Conservation (phyloP, 1,140 invertebrate genomes). For the Nixonia krombeini region DNA sequence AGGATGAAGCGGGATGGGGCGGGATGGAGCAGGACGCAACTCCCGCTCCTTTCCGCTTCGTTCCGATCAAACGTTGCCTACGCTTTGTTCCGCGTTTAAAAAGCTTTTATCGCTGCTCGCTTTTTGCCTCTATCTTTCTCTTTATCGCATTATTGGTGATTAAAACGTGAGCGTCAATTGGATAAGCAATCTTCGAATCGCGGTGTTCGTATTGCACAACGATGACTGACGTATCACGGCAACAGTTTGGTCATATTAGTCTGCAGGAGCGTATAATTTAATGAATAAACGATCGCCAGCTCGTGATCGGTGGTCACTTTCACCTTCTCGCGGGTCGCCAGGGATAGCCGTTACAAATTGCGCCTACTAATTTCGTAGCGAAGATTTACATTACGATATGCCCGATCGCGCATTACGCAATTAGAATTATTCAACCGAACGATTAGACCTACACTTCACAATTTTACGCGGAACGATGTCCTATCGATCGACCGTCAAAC, state of each 20-base stretch:
- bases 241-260: conserved; percentile 33
- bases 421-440: too few relatives aligned
- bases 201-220: background rate
- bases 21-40: too few relatives aligned
- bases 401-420: background rate
- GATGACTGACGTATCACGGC: background rate
- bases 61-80: background rate
- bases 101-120: too few relatives aligned
- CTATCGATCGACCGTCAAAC: too few relatives aligned
- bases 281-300: conserved; percentile 32
- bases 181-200: background rate
- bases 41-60: background rate
- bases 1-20: too few relatives aligned
- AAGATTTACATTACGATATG: conserved; percentile 16
- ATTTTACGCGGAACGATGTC: too few relatives aligned
- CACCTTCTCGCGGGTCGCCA: conserved; percentile 27
- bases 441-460: too few relatives aligned
- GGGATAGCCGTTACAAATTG: conserved; percentile 23
- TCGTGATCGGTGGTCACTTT: conserved; percentile 41
- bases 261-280: conserved; percentile 44
- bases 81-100: too few relatives aligned
- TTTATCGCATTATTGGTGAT: too few relatives aligned
- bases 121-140: too few relatives aligned
- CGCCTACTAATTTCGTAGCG: conserved; percentile 15
- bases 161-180: background rate